A percentile compares a stretch with the other conserved stretches of the same genome.
Evolutionary conservation across 2,888 invertebrate genomes (phyloP).

Genomic region (Argyresthia albistria): DNA sequence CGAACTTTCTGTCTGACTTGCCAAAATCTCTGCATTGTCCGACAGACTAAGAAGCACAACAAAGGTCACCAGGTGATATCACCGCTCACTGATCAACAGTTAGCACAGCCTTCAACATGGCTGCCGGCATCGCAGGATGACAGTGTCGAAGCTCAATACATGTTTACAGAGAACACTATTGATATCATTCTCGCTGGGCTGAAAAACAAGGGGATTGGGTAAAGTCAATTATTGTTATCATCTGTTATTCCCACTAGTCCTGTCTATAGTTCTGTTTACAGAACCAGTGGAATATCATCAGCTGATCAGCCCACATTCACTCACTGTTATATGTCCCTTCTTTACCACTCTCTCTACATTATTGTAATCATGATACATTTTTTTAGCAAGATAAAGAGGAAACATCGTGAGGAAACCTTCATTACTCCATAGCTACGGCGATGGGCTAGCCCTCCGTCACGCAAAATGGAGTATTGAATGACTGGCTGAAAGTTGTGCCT

Average conservation of each 20-base stretch:
- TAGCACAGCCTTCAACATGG: constrained; percentile 77
- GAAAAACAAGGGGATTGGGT: constrained; percentile 72
- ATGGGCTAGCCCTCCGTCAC: no score
- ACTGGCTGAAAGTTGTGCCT: no score
- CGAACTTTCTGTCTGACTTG: constrained; percentile 79
- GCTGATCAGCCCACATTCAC: background rate
- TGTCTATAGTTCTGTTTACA: background rate
- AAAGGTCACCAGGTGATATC: constrained; percentile 68
- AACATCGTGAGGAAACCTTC: no score
- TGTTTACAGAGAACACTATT: constrained; percentile 81
- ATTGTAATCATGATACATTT: no score
- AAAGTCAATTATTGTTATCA: constrained; percentile 12
- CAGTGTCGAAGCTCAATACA: constrained; percentile 89
- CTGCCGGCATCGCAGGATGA: constrained; percentile 80
- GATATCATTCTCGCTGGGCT: constrained; percentile 76
- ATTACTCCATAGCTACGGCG: no score
- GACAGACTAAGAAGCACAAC: constrained; percentile 56
- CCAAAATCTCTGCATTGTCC: constrained; percentile 58
- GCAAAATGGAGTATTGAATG: no score
- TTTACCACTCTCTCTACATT: no score
- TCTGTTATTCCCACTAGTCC: no score
- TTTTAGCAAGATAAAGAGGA: no score
- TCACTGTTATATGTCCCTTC: no score
- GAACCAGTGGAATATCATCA: background rate
- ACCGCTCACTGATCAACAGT: constrained; percentile 69